These are phyloP conservation scores for Pristionchus mayeri DNA, from an alignment of 2,888 invertebrate genomes.

Conservation along the genomic window DNA sequence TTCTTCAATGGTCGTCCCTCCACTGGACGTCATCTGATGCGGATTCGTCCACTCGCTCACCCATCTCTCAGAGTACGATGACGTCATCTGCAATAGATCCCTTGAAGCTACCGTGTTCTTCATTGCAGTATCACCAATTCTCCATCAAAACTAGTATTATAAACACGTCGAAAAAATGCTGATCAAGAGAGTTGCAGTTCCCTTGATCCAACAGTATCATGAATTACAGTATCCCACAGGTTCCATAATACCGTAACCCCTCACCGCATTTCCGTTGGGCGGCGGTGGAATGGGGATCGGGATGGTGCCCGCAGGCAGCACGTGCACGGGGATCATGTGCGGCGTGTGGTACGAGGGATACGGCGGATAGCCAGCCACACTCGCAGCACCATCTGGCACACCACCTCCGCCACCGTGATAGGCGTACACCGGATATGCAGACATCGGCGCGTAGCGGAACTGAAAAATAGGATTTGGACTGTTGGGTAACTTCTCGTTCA, in stretches of 20 bases:
- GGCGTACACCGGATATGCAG: neutral
- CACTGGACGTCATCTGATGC: neutral
- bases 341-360: neutral
- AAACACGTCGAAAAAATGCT: too few relatives aligned
- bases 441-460: conserved; percentile 30
- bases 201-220: neutral
- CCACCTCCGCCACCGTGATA: neutral
- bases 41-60: conserved; percentile 27
- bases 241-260: neutral
- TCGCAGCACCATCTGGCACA: conserved; percentile 6
- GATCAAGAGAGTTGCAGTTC: too few relatives aligned
- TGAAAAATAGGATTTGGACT: neutral
- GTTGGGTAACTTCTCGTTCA: too few relatives aligned
- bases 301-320: conserved; percentile 32
- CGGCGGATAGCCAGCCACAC: neutral
- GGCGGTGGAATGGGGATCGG: conserved; percentile 35
- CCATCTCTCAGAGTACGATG: conserved; percentile 37
- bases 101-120: too few relatives aligned
- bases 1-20: conserved; percentile 16
- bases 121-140: neutral
- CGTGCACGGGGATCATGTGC: conserved; percentile 36
- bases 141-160: neutral
- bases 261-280: neutral
- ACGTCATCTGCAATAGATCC: conserved; percentile 18
- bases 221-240: neutral